Conservation (phyloP, 2,113 vertebrate species). For the Callorhinus ursinus region DNA sequence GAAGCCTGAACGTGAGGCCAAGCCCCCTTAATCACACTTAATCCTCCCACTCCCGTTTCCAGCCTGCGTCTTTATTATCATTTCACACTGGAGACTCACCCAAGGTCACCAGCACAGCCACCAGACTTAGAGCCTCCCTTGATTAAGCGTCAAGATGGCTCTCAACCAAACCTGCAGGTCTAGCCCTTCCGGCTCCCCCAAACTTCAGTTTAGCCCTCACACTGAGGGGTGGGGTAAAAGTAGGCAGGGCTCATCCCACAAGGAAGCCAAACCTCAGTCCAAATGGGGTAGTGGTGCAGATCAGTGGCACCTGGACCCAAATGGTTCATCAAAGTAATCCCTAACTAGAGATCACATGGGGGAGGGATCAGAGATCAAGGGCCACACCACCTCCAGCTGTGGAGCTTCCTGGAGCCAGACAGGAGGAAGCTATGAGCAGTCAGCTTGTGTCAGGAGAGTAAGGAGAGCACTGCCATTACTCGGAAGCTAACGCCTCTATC, state of each 20-base stretch:
- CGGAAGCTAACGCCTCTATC: not conserved
- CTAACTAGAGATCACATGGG: not conserved
- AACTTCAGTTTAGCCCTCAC: not conserved
- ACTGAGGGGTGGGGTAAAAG: accelerated
- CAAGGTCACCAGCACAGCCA: conserved; percentile 43
- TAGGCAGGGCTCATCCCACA: not conserved
- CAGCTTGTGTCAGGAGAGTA: not conserved
- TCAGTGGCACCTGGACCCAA: conserved; percentile 43
- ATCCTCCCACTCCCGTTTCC: not conserved
- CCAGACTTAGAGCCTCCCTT: not conserved
- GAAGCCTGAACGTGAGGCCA: not conserved
- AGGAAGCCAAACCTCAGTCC: not conserved
- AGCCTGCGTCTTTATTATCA: not conserved
- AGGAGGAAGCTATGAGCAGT: accelerated
- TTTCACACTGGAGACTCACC: not conserved
- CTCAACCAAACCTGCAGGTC: not conserved
- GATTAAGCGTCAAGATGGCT: not conserved
- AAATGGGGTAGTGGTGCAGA: not conserved
- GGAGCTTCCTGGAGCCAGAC: not conserved
- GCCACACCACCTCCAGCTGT: not conserved
- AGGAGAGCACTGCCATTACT: not conserved
- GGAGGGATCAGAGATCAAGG: not conserved
- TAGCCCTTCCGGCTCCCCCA: not conserved
- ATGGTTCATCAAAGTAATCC: conserved; percentile 39
- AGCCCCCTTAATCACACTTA: not conserved